Evolutionary conservation across 2,888 invertebrate species (phyloP).

Genomic region (Tetheella fluctuosa): DNA sequence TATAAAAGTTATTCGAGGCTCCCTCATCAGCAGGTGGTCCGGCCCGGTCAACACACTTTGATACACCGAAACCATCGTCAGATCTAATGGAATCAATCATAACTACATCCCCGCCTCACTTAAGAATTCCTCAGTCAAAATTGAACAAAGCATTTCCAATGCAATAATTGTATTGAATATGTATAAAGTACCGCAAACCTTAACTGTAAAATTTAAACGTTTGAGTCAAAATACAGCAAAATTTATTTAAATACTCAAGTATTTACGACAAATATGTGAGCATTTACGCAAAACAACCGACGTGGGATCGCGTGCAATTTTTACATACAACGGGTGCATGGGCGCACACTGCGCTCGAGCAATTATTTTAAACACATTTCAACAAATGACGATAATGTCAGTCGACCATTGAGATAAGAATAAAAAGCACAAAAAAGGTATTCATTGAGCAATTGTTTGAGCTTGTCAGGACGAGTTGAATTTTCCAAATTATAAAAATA

Average conservation of each 20-base stretch:
- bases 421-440: constrained; percentile 59
- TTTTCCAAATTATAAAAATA: constrained; percentile 10
- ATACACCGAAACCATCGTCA: constrained; percentile 74
- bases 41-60: constrained; percentile 74
- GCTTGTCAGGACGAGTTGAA: constrained; percentile 46
- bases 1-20: constrained; percentile 53
- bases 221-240: constrained; percentile 43
- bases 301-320: constrained; percentile 79
- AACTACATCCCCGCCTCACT: constrained; percentile 58
- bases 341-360: constrained; percentile 70
- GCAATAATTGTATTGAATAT: constrained; percentile 20
- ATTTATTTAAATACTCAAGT: constrained; percentile 60
- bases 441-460: constrained; percentile 65
- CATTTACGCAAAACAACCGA: constrained; percentile 76
- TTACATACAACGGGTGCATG: constrained; percentile 72
- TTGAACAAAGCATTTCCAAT: constrained; percentile 40
- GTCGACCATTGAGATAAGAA: constrained; percentile 68
- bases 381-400: constrained; percentile 82
- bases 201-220: constrained; percentile 54
- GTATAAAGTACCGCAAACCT: constrained; percentile 42
- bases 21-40: constrained; percentile 73
- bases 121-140: constrained; percentile 42
- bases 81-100: constrained; percentile 80
- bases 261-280: constrained; percentile 81
- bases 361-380: constrained; percentile 84